phyloP scores from a whole-genome alignment of 2,888 invertebrate species.

The Trachelus tabidus region DNA sequence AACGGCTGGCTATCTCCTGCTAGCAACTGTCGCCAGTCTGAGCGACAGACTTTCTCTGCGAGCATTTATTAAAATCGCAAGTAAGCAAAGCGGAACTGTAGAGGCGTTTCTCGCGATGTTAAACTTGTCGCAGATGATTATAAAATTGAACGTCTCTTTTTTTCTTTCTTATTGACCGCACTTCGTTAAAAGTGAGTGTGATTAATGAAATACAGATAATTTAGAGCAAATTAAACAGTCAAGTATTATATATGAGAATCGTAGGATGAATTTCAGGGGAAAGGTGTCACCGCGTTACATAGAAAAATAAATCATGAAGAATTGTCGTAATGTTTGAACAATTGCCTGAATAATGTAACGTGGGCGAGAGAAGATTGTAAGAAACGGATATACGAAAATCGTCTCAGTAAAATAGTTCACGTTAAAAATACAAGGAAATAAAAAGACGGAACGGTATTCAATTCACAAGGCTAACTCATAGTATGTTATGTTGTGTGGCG shows the following conservation, averaged over 20 bases:
- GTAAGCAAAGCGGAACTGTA: background rate
- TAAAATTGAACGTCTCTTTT: background rate
- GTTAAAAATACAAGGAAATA: conserved; percentile 3
- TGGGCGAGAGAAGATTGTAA: background rate
- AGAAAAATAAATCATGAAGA: background rate
- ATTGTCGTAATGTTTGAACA: background rate
- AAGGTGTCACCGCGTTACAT: background rate
- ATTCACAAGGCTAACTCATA: conserved; percentile 12
- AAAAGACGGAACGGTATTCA: conserved; percentile 8
- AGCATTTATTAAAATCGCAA: background rate
- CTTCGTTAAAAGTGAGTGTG: background rate
- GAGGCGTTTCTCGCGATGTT: background rate
- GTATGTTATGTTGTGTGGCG: background rate
- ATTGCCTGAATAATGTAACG: background rate
- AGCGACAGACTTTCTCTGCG: background rate
- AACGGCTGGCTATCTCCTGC: background rate
- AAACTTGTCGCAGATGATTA: background rate
- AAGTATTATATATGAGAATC: background rate
- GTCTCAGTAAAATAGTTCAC: background rate
- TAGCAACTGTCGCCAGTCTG: background rate
- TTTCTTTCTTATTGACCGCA: background rate
- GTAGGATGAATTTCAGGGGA: background rate
- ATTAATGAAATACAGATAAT: background rate
- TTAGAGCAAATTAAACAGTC: background rate
- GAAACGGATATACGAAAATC: background rate